Evolutionary conservation across 2,888 invertebrate genomes (phyloP).

Genomic region (Clostera curtula): DNA sequence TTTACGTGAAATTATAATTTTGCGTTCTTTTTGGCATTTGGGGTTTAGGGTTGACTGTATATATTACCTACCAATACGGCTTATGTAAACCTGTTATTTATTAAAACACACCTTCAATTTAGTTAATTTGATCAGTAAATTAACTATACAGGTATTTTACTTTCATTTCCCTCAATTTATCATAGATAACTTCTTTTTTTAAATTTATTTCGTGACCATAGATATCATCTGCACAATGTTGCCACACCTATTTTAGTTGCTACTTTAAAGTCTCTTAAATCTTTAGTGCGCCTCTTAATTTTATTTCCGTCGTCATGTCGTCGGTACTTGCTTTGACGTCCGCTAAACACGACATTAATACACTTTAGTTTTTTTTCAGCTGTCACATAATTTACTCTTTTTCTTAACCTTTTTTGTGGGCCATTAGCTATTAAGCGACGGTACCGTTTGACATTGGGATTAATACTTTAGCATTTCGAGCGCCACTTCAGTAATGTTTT

Average conservation of each 20-base stretch:
- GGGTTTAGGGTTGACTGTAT: too few species aligned
- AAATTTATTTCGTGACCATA: too few species aligned
- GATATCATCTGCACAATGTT: too few species aligned
- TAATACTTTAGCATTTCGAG: constrained; percentile 50
- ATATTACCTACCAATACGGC: too few species aligned
- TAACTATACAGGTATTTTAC: too few species aligned
- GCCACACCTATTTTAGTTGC: constrained; percentile 2
- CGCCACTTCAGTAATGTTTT: constrained; percentile 27
- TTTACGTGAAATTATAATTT: too few species aligned
- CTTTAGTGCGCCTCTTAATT: constrained; percentile 38
- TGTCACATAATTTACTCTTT: constrained; percentile 70
- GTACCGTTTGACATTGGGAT: constrained; percentile 53
- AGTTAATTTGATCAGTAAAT: too few species aligned
- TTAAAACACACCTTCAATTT: too few species aligned
- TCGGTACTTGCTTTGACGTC: constrained; percentile 65
- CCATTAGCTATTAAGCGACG: constrained; percentile 70
- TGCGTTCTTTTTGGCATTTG: too few species aligned
- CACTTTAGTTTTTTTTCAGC: constrained; percentile 59
- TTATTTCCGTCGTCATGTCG: constrained; percentile 50
- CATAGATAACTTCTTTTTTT: too few species aligned
- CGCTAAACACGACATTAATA: constrained; percentile 71
- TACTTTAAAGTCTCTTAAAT: constrained; percentile 23
- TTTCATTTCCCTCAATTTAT: too few species aligned
- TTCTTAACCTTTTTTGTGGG: constrained; percentile 42
- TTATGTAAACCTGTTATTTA: too few species aligned